Evolutionary conservation across 2,888 invertebrate genomes (phyloP).

Genomic region (Gisinianus flammeolus): DNA sequence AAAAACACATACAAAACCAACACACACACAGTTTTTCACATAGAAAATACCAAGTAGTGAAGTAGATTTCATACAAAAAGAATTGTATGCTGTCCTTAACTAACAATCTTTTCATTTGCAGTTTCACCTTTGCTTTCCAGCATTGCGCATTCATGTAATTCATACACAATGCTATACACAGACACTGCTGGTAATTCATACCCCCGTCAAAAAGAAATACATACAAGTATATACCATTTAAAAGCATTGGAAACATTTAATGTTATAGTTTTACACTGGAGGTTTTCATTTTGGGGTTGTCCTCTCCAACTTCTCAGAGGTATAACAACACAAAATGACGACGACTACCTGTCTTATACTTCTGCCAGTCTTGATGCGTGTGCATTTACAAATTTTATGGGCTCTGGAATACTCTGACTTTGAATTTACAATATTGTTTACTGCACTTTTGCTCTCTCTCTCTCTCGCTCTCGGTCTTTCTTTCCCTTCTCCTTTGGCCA

Average conservation of each 20-base stretch:
- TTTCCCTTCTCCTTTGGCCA: background rate
- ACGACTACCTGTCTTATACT: background rate
- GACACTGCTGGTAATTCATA: no score
- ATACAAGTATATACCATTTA: no score
- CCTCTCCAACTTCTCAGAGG: background rate
- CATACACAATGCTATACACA: no score
- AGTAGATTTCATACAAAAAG: background rate
- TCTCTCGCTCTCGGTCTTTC: background rate
- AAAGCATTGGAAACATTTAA: no score
- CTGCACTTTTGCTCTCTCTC: background rate
- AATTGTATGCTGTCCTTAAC: slow-evolving; percentile 11
- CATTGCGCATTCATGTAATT: background rate
- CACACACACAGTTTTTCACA: background rate
- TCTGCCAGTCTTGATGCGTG: background rate
- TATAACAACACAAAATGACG: background rate
- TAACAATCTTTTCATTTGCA: slow-evolving; percentile 25
- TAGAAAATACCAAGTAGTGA: background rate
- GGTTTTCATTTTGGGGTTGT: background rate
- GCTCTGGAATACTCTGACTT: no score
- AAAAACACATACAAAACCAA: background rate
- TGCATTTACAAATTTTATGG: background rate
- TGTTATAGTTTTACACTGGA: background rate
- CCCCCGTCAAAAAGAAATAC: no score
- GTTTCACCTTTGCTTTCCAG: background rate
- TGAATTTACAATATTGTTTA: background rate